Evolutionary conservation across 2,113 vertebrate species (phyloP), one percentile per base, ranked within the genome.

Genomic region (Myrmecobius fasciatus): DNA sequence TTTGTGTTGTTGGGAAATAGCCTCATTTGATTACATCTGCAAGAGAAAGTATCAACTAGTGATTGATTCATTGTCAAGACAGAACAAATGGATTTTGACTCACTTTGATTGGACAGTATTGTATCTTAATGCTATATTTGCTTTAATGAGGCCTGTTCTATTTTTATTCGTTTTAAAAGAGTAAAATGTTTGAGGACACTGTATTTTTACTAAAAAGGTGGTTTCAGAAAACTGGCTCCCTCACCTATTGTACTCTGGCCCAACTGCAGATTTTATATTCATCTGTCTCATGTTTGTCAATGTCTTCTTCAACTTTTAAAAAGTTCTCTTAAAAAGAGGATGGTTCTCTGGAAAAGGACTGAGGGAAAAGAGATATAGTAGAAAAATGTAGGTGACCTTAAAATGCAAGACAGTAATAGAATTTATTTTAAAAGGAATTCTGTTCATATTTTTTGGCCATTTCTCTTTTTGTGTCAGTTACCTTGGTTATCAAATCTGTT

Each of bases 1-100:
- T 46, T 94, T 75, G 60, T n/a, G 53, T 93, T 95, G 93, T 95
- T 91, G 52, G 88, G 92, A 95, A 56, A 95, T 90, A 43, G 94
- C 48, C 90, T 91, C 60, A 91, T 94, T 83, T 96, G 95, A 83
- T 96, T 93, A 91, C 17, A 91, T 93, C 91, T 48, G 28, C 36
- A 93, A 94, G 90, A 92, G 54, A 56, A 90, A 96, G 95, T 92
- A 88, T 52, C 94, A 96, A 91, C 88, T 96, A 94, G 46, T 94
- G 91, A 89, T 53, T 47, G 91, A 89, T 53, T 47, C 46, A 52
- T 93, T 92, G 56, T 94, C 93, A 96, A 95, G 92, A 53, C 0
- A 8, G 48, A 54, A 25, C 25, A 96, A 94, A 60, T 92, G 60
- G 47, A 51, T 96, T 96, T 94, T 91, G 2, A 43, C 88, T 93